These are phyloP conservation scores for Vesta saturnalis DNA, from an alignment of 2,888 invertebrate species.

Conservation along the genomic window DNA sequence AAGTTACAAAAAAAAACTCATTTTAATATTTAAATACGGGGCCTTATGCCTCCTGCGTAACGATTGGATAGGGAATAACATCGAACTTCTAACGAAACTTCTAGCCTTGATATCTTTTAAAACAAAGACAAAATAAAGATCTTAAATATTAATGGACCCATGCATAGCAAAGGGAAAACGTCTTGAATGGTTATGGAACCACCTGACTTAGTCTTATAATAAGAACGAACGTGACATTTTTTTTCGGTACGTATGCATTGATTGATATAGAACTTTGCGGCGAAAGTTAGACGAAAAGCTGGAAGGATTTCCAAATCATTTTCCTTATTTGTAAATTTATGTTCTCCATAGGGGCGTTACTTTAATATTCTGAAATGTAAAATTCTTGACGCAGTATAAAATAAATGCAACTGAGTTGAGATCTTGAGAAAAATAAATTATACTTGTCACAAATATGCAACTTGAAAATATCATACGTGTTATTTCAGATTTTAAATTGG, in stretches of 20 bases:
- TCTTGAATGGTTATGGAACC: conserved; percentile 25
- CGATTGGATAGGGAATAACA: conserved; percentile 57
- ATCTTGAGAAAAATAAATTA: conserved; percentile 18
- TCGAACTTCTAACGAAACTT: conserved; percentile 36
- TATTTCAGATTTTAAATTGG: neutral
- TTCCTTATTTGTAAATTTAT: neutral
- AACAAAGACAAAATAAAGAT: conserved; percentile 45
- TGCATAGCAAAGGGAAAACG: conserved; percentile 48
- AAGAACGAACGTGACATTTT: conserved; percentile 29
- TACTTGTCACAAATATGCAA: conserved; percentile 17
- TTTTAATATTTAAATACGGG: conserved; percentile 60
- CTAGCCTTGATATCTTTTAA: conserved; percentile 29
- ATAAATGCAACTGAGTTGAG: conserved; percentile 13
- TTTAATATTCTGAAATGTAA: neutral
- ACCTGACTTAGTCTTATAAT: conserved; percentile 31
- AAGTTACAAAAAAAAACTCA: conserved; percentile 45
- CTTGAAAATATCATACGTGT: conserved; percentile 10
- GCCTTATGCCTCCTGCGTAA: conserved; percentile 59
- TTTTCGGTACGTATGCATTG: conserved; percentile 1
- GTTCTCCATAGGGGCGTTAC: neutral
- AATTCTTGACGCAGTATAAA: conserved; percentile 11
- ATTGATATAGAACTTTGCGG: conserved; percentile 19
- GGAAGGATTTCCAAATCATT: neutral
- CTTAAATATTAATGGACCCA: conserved; percentile 52
- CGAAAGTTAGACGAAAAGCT: neutral